These are phyloP conservation scores for Pheosia tremula DNA, from an alignment of 2,888 invertebrate genomes.

Conservation along the genomic window DNA sequence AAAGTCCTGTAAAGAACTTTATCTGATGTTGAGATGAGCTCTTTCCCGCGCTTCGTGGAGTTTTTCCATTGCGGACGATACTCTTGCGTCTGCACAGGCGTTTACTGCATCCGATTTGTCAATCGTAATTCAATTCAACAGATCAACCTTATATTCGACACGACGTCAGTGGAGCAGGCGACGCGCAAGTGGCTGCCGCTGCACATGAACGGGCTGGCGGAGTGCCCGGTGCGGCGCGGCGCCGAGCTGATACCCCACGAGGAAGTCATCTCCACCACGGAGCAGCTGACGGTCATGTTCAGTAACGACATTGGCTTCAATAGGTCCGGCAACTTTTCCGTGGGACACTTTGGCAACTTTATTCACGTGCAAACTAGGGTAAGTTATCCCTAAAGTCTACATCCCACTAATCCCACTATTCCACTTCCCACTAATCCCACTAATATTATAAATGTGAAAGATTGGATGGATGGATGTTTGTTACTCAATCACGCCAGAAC, in stretches of 20 bases:
- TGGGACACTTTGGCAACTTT: constrained; percentile 89
- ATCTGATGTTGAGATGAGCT: no score
- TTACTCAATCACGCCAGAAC: no score
- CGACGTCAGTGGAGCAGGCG: constrained; percentile 82
- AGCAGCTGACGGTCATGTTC: constrained; percentile 88
- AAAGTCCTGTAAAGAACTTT: no score
- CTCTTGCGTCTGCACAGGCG: no score
- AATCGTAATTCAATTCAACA: constrained; percentile 51
- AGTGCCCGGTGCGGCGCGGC: constrained; percentile 88
- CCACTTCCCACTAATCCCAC: neutral
- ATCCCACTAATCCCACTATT: neutral
- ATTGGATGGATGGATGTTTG: no score
- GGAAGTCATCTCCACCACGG: constrained; percentile 91
- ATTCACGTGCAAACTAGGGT: constrained; percentile 88
- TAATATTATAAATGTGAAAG: no score
- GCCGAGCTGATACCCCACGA: constrained; percentile 85
- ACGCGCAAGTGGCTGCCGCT: constrained; percentile 90
- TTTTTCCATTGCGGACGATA: no score
- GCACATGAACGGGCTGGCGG: constrained; percentile 89
- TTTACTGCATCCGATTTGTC: no score
- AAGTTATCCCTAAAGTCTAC: constrained; percentile 19
- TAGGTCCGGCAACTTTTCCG: constrained; percentile 85
- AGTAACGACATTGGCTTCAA: constrained; percentile 87
- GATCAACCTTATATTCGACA: constrained; percentile 90
- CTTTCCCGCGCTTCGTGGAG: no score